These are phyloP conservation scores for Drosophila lacicola DNA, from an alignment of 2,888 invertebrate genomes.

Conservation along the genomic window DNA sequence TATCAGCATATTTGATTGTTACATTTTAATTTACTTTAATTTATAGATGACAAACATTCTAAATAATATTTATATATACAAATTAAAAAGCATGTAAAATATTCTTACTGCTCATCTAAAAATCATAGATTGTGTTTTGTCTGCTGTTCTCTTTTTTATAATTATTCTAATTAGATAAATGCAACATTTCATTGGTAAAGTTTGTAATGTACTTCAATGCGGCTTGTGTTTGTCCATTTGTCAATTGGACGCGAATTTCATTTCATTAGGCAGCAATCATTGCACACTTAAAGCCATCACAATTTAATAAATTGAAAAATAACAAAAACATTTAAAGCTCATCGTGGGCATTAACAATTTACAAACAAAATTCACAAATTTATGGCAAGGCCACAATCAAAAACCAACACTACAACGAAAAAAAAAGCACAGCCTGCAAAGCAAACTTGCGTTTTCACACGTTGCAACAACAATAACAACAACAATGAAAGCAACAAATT, in stretches of 20 bases:
- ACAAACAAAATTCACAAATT: conserved; percentile 28
- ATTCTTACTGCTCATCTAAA: too few relatives aligned
- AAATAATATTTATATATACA: too few relatives aligned
- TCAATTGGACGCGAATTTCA: conserved; percentile 22
- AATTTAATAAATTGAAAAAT: conserved; percentile 27
- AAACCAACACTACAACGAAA: conserved; percentile 9
- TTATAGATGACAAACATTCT: too few relatives aligned
- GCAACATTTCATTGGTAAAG: too few relatives aligned
- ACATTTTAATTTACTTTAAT: too few relatives aligned
- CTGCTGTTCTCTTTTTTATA: too few relatives aligned
- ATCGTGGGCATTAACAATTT: conserved; percentile 32
- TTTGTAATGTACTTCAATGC: conserved; percentile 6
- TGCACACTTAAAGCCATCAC: conserved; percentile 39
- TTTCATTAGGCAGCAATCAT: conserved; percentile 25
- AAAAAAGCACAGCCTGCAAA: background rate
- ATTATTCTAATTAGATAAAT: too few relatives aligned
- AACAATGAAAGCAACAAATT: conserved; percentile 31
- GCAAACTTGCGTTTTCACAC: conserved; percentile 42
- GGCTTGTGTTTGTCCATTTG: conserved; percentile 15
- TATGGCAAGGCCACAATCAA: conserved; percentile 35
- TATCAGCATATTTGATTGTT: too few relatives aligned
- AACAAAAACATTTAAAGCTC: conserved; percentile 34
- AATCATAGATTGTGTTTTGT: too few relatives aligned
- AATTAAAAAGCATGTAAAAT: too few relatives aligned
- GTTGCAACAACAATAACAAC: conserved; percentile 28